Base-by-base conservation (phyloP, 2,888 invertebrate species). In the Lasioglossum calceatum region DNA sequence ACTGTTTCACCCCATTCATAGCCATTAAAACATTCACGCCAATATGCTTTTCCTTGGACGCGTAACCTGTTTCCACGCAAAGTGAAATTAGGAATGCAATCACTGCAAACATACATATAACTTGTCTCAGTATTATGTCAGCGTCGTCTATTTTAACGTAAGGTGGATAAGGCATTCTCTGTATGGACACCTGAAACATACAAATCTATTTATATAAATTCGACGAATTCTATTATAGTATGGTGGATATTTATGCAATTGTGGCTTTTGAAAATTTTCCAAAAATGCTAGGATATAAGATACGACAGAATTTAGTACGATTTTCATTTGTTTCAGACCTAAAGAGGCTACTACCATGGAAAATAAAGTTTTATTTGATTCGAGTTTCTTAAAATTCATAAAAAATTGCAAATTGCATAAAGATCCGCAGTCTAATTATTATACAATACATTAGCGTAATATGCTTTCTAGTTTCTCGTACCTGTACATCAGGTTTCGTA, bases 91-190 rank as follows among this genome's bases (percentile, higher is more conserved):
- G 82, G 89, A 95, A 94, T 58, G 92, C 92, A 44, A 93, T 89
- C 16, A 92, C 89, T 72, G 93, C 94, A 80, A 95, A 92, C 47
- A 85, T 83, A 77, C 89, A 88, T 54, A 94, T 91, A 32, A 88
- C 78, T 54, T 88, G 39, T 50, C 94, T 93, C 54, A 93, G 81
- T 7, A 89, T 4, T 36, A 77, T 67, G 77, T 93, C 93, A 7
- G 71, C 82, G 5, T 82, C 71, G 74, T 93, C 92, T 70, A 93
- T 86, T 85, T 92, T 80, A 23, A 93, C 81, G 67, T 93, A 91
- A 4, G 94, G 94, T 5, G 94, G 95, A 87, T 94, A 93, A 0
- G 95, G 95, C 94, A 95, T 94, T 92, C 92, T 91, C 88, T 95
- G 95, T 83, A 94, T 89, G 16, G 91, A 93, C 12, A 94, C 72